Evolutionary conservation across 2,797 vertebrate genomes (phyloP), one percentile per base, ranked within the genome.

Genomic region (Crocidura indochinensis): DNA sequence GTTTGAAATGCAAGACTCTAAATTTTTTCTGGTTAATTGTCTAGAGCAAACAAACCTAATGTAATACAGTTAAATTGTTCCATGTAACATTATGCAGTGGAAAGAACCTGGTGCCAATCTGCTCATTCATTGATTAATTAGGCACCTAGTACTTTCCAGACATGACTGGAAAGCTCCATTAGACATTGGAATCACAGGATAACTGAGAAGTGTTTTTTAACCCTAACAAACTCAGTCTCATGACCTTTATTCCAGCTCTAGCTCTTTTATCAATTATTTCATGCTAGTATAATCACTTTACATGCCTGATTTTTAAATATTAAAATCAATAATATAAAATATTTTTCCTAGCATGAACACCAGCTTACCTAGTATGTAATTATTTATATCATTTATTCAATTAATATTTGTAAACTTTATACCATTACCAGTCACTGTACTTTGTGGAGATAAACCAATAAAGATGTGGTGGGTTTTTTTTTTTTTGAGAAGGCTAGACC

Each of bases 101-200:
- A 95, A 95, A 95, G 49, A 94, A 69, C 3, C 11, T 1, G 31
- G 10, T 47, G 29, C 17, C n/a, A 10, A 27, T 74, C 14, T 86
- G 29, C 49, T 92, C 91, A 90, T 93, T 80, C 79, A 88, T 92
- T 51, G 78, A 87, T 95, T 94, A 82, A 93, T 91, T 81, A 73
- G 65, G 31, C 1, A 75, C 68, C 73, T 71, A 11, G 65, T 81
- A 46, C 38, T 91, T 95, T 95, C 88, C 88, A 91, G 79, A 84
- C 49, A 46, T 3, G 26, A 88, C 3, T 60, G 56, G 56, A 20
- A 20, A 20, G 56, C 56, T 60, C 56, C 56, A 10, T 20, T 49
- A 12, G 46, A 0, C 2, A 0, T 49, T 69, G 80, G 85, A 85
- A 69, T 64, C 69, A 49, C 24, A 46, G 64, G 5, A 29, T 79